Evolutionary conservation across 2,797 vertebrate species (phyloP).

Genomic region (Telmatherina bonti): DNA sequence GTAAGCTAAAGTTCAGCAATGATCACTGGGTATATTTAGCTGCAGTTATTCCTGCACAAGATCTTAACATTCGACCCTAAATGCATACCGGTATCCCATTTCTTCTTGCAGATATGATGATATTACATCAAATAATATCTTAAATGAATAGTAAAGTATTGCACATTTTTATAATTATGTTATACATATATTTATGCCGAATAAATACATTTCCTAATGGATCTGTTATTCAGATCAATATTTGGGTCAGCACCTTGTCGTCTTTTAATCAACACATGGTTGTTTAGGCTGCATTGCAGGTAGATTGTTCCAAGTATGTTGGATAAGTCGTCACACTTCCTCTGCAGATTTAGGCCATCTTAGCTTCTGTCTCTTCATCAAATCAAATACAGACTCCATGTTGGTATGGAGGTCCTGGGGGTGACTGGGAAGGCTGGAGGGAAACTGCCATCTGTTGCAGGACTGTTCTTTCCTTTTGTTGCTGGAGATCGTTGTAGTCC

Average conservation of each 20-base stretch:
- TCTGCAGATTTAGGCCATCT: slow-evolving; percentile 27
- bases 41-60: not conserved
- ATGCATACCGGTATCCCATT: not conserved
- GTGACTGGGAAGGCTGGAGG: not conserved
- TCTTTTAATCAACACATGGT: not conserved
- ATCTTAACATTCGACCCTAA: not conserved
- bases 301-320: not conserved
- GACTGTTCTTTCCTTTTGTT: slow-evolving; percentile 22
- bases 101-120: not conserved
- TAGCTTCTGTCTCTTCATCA: slow-evolving; percentile 37
- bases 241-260: not conserved
- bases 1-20: not conserved
- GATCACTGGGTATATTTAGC: not conserved
- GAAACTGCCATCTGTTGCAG: slow-evolving; percentile 49
- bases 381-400: slow-evolving; percentile 50
- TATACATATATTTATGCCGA: too few species aligned
- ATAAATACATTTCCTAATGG: too few species aligned
- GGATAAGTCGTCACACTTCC: slow-evolving; percentile 9
- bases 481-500: slow-evolving; percentile 21
- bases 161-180: too few species aligned
- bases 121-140: too few species aligned
- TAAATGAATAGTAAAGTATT: too few species aligned
- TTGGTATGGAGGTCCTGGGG: slow-evolving; percentile 33
- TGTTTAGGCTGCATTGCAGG: not conserved
- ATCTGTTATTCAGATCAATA: too few species aligned